A percentile compares a stretch with the other conserved stretches of the same genome.
phyloP scores from a whole-genome alignment of 2,113 vertebrate genomes.

The Laticauda laticaudata region DNA sequence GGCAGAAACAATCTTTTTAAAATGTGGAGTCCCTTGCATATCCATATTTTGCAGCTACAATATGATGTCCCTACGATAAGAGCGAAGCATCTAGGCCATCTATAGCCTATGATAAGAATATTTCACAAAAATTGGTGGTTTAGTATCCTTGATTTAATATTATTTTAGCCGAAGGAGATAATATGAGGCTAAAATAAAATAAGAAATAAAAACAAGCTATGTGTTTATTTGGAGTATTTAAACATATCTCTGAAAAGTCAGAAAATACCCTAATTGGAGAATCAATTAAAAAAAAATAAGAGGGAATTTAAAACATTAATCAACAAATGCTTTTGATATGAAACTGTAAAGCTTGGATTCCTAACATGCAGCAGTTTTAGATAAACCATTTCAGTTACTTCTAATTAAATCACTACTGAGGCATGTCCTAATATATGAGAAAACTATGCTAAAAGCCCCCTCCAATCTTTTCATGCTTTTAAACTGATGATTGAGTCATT shows the following conservation, averaged over 20 bases:
- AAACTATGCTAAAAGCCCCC: conserved; percentile 22
- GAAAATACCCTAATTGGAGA: neutral
- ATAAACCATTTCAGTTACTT: conserved; percentile 28
- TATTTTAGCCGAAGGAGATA: neutral
- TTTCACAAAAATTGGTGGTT: neutral
- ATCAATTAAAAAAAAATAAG: neutral
- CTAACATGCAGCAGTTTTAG: conserved; percentile 3
- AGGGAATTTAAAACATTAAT: neutral
- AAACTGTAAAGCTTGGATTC: neutral
- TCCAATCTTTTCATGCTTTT: conserved; percentile 61
- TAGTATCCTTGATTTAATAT: neutral
- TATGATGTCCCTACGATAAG: neutral
- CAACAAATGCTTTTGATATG: fast-evolving
- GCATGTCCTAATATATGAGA: conserved; percentile 51
- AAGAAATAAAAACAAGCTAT: neutral
- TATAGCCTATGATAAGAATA: neutral
- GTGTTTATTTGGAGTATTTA: neutral
- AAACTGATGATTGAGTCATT: conserved; percentile 66
- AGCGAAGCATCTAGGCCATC: neutral
- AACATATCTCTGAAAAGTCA: neutral
- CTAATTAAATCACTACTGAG: conserved; percentile 51
- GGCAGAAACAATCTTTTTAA: neutral
- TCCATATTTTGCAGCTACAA: neutral
- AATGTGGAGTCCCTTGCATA: neutral
- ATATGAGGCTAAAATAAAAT: neutral